These are phyloP conservation scores for Idaea biselata DNA, from an alignment of 2,888 invertebrate species.

Conservation along the genomic window DNA sequence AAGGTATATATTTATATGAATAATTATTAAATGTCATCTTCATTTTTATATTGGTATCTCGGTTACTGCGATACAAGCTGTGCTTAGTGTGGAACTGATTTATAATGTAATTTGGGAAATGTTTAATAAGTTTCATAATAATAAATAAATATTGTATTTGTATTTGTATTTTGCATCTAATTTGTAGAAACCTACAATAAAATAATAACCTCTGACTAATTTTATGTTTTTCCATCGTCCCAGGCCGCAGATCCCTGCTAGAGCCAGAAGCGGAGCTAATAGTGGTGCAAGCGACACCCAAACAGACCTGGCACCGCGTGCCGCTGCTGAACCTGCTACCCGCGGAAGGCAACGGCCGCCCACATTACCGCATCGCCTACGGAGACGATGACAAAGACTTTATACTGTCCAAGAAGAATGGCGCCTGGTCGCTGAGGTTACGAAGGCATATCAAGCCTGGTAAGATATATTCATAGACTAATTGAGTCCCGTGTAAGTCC, in stretches of 20 bases:
- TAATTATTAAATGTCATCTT: too few relatives aligned
- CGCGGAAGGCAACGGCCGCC: slow-evolving; percentile 53
- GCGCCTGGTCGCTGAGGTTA: slow-evolving; percentile 62
- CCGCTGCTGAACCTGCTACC: slow-evolving; percentile 63
- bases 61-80: too few relatives aligned
- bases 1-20: too few relatives aligned
- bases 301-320: slow-evolving; percentile 66
- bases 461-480: background rate
- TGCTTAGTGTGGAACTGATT: too few relatives aligned
- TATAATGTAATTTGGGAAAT: too few relatives aligned
- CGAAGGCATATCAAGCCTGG: slow-evolving; percentile 49
- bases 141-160: too few relatives aligned
- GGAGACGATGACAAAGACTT: slow-evolving; percentile 56
- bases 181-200: too few relatives aligned
- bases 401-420: slow-evolving; percentile 60
- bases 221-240: background rate
- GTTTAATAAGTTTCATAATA: too few relatives aligned
- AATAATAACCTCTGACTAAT: too few relatives aligned
- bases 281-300: slow-evolving; percentile 51
- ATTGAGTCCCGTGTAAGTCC: too few relatives aligned
- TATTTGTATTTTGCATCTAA: too few relatives aligned
- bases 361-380: slow-evolving; percentile 68
- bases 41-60: too few relatives aligned
- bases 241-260: slow-evolving; percentile 64
- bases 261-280: slow-evolving; percentile 66